Evolutionary conservation across 2,888 invertebrate genomes (phyloP), one percentile per base, ranked within the genome.

Genomic region (Pyrrhia umbra): DNA sequence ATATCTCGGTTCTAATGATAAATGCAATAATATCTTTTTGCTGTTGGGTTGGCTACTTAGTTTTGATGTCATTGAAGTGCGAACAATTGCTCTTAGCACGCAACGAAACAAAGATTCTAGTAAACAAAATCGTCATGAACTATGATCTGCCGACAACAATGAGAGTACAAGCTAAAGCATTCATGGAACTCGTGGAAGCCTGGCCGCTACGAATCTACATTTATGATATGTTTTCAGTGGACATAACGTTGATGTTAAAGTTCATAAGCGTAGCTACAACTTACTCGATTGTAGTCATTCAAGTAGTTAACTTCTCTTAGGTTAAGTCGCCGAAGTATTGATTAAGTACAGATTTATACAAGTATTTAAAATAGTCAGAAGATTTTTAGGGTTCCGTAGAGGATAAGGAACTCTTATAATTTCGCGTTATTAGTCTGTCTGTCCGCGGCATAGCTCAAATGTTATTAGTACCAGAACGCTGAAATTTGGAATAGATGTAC

Each of bases 191-290:
- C 6, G 84, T 89, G 16, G 88, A 91, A 40, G 85, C 89, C 0
- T 92, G 90, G 89, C 86, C 90, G 1, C 71, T 90, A 18, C 73
- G 79, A 0, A 81, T 90, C 6, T 83, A 76, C 30, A 80, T 89
- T 3, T 92, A 88, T 43, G 88, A 91, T 51, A 91, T 93, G 90
- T 89, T 92, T 67, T 83, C 87, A 5, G 84, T 93, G 1, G 90
- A 93, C 66, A 85, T 92, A 25, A 89, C 89, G 0, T 70, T 93
- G 4, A 87, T 92, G 79, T 77, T 92, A 8, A 92, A 91, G 55
- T 92, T 92, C 66, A 85, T 92, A 39, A 91, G 90, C 68, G 87
- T 92, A 2, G 87, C 90, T 18, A 90, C 92, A 0, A 91, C 92
- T 2, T 93, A 91, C 72, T 84, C 92, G 49, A 91, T 93, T 77